phyloP scores from a whole-genome alignment of 2,113 vertebrate species.

The Syrrhaptes paradoxus region DNA sequence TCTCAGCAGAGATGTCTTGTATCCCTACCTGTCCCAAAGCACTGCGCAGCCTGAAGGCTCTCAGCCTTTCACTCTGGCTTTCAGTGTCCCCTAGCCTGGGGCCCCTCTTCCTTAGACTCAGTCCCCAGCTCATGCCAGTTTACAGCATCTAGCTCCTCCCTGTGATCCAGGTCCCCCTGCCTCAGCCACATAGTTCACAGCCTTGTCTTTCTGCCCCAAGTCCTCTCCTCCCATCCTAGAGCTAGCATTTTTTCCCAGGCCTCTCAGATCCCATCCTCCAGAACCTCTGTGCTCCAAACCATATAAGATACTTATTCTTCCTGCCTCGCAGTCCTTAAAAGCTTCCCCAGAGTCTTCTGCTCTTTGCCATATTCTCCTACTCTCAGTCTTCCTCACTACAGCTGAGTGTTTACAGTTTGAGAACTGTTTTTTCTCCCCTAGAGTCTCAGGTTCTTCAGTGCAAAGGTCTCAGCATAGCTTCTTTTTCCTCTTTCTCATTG shows the following conservation, averaged over 20 bases:
- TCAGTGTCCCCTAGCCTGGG: background rate
- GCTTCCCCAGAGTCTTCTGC: background rate
- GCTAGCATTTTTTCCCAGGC: background rate
- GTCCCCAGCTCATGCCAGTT: background rate
- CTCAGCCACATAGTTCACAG: background rate
- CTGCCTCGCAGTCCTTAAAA: background rate
- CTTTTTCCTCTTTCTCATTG: background rate
- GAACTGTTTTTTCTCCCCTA: background rate
- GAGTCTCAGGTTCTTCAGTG: background rate
- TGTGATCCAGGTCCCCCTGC: accelerated
- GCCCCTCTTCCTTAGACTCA: background rate
- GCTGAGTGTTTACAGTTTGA: background rate
- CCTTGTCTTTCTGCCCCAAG: background rate
- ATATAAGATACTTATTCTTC: background rate
- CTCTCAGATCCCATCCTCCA: background rate
- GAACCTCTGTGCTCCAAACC: background rate
- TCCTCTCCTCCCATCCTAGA: background rate
- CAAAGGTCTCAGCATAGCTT: background rate
- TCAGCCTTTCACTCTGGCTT: background rate
- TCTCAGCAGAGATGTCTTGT: background rate
- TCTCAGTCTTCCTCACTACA: background rate
- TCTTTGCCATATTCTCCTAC: background rate
- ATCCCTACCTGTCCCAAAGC: background rate
- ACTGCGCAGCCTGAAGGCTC: background rate
- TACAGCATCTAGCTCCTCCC: background rate